Evolutionary conservation across 2,888 invertebrate species (phyloP).

Genomic region (Scrobipalpa costella): DNA sequence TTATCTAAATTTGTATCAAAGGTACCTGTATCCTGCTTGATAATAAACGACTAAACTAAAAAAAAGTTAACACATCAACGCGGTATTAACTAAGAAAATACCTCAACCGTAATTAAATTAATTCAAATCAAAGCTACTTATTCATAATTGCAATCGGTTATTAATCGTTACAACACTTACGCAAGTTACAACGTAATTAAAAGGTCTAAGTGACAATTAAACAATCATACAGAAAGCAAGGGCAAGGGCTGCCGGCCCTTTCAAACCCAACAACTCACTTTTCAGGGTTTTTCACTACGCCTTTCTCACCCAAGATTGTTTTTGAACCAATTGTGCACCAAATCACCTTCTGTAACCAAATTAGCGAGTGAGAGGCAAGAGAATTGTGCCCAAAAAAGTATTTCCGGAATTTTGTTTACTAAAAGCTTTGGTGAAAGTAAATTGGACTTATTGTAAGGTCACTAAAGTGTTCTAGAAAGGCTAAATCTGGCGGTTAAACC

Average conservation of each 20-base stretch:
- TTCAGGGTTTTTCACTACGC: slow-evolving; percentile 30
- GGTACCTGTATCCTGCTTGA: too few relatives aligned
- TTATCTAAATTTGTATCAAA: too few relatives aligned
- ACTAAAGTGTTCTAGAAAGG: slow-evolving; percentile 41
- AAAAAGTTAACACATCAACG: not conserved
- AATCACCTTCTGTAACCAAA: slow-evolving; percentile 61
- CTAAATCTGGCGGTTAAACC: slow-evolving; percentile 38
- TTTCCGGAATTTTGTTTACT: slow-evolving; percentile 68
- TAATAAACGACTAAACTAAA: too few relatives aligned
- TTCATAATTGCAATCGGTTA: slow-evolving; percentile 10
- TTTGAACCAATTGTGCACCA: slow-evolving; percentile 42
- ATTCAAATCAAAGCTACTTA: not conserved
- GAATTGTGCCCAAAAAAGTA: slow-evolving; percentile 54
- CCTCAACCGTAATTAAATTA: not conserved
- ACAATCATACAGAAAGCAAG: slow-evolving; percentile 19
- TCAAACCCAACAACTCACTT: slow-evolving; percentile 22
- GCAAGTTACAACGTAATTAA: slow-evolving; percentile 10
- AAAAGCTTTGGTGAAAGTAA: slow-evolving; percentile 66
- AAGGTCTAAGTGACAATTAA: slow-evolving; percentile 18
- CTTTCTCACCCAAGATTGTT: slow-evolving; percentile 1
- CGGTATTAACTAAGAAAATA: not conserved
- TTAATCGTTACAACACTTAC: slow-evolving; percentile 13
- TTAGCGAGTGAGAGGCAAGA: slow-evolving; percentile 57
- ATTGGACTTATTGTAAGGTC: slow-evolving; percentile 56
- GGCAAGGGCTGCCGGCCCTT: slow-evolving; percentile 10